Percentiles rank a stretch among this genome's conserved stretches.
Conservation (phyloP, 2,888 invertebrate genomes). For the Notodonta ziczac region DNA sequence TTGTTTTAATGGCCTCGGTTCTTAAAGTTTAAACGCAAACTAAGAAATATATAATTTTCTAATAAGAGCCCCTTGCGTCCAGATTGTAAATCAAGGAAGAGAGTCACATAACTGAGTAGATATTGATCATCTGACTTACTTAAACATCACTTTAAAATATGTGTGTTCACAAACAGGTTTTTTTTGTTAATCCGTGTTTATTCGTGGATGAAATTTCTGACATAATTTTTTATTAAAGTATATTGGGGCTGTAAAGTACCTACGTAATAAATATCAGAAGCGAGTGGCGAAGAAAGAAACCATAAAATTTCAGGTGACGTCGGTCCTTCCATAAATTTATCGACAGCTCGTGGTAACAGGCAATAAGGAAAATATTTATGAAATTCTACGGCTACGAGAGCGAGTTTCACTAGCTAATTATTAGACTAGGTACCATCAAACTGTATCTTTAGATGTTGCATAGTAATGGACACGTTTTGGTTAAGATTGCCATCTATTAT, state of each 20-base stretch:
- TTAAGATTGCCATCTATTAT: not conserved
- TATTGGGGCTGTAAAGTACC: constrained; percentile 24
- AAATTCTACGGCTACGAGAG: constrained; percentile 67
- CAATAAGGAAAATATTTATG: constrained; percentile 82
- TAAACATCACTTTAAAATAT: too few relatives aligned
- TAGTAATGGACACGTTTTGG: not conserved
- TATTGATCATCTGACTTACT: too few relatives aligned
- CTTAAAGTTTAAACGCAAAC: too few relatives aligned
- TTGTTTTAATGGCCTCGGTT: too few relatives aligned
- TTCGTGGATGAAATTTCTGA: not conserved
- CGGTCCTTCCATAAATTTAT: constrained; percentile 81
- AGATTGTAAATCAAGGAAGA: too few relatives aligned
- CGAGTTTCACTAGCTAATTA: constrained; percentile 82
- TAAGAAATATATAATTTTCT: too few relatives aligned
- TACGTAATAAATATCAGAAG: constrained; percentile 65
- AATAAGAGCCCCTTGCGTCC: too few relatives aligned
- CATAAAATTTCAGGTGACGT: constrained; percentile 82
- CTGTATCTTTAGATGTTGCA: constrained; percentile 12
- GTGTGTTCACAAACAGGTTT: too few relatives aligned
- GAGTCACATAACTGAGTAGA: too few relatives aligned
- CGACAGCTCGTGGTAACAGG: constrained; percentile 82
- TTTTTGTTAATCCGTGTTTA: not conserved
- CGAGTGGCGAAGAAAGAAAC: constrained; percentile 69
- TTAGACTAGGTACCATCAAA: constrained; percentile 38
- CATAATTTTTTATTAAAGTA: constrained; percentile 7